Base-by-base conservation (phyloP, 1,140 invertebrate species). In the Drosophila simulans region DNA sequence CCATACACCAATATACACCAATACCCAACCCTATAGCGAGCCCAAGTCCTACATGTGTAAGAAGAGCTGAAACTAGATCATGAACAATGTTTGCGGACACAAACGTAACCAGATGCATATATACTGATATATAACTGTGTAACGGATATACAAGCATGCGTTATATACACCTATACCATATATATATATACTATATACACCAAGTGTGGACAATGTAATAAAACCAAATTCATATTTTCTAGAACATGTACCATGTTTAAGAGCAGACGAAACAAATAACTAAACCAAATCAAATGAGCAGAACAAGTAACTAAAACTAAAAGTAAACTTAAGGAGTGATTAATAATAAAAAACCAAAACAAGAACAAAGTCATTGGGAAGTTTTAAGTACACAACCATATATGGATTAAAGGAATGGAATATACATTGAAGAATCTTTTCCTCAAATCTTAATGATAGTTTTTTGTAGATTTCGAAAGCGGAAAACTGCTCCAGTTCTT, bases 161-260 rank as follows among this genome's bases (percentile, higher is more conserved):
- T 80, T 84, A 76, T 82, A 81, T 77, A 81, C 69, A 83, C 81
- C 76, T 80, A 76, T 80, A 80, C 66, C 62, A 71, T 70, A 74
- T 66, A 73, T 56, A 82, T 54, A 60, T 42, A 73, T 35, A 60
- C 57, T 55, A 60, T 52, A 62, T 64, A 78, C 65, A 64, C 65
- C 51, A 56, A 70, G 66, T 68, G 66, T 83, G 80, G 66, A 81
- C 65, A 84, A 84, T 84, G 80, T 84, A 84, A 83, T 68, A 84
- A 59, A 84, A 83, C 75, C 82, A 82, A 86, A 76, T 62, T 70
- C 74, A 82, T 81, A 81, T 81, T 81, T 81, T 81, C 79, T 79
- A 88, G 76, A 80, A 84, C 77, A 84, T 85, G 76, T 80, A 84
- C 66, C 57, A 60, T 37, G 71, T 58, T 68, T 51, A 64, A 69